Evolutionary conservation across 2,797 vertebrate genomes (phyloP), one percentile per base, ranked within the genome.

Genomic region (Alectoris magna): DNA sequence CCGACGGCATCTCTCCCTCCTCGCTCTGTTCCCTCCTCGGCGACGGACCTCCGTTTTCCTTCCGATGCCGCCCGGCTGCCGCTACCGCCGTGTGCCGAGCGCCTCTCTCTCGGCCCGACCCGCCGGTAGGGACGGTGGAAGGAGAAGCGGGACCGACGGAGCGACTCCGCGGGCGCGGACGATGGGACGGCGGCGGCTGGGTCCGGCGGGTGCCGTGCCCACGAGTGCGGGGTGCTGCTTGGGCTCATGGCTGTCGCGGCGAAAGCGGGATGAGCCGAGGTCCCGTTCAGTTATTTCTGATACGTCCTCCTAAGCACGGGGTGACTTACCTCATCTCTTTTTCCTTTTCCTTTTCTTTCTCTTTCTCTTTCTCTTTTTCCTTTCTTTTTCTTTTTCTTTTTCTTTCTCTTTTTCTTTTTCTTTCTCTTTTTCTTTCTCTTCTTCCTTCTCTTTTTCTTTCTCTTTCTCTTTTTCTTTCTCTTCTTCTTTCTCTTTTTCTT

Each of bases 281-380:
- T 11, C 2, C 15, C 2, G 0, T 46, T 77, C 36, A 36, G 19
- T 55, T 78, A 41, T 51, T 55, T 87, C 26, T 69, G 44, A 64
- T 46, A 34, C 16, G 5, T 5, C 74, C 7, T 62, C 17, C 46
- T 74, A 58, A 75, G 34, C 5, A 1, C 21, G 36, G 36, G 36
- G 36, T n/a, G 16, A 17, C 36, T 51, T 24, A 49, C 49, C 53
- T n/a, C 13, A 23, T 59, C 22, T 60, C 14, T 60, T 26, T 26
- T 36, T 60, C 14, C 14, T 59, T 36, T 27, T 6, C 36, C 6
- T 5, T 15, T 11, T 39, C 3, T 15, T 39, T 9, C 29, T 10
- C 5, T 17, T 1, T 22, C 24, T 21, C 10, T 1, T 26, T 6
- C 9, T 8, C 1, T 29, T 27, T 4, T 5, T 2, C 13, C 8